Conservation (phyloP, 2,888 invertebrate genomes). For the Exocentrus adspersus region DNA sequence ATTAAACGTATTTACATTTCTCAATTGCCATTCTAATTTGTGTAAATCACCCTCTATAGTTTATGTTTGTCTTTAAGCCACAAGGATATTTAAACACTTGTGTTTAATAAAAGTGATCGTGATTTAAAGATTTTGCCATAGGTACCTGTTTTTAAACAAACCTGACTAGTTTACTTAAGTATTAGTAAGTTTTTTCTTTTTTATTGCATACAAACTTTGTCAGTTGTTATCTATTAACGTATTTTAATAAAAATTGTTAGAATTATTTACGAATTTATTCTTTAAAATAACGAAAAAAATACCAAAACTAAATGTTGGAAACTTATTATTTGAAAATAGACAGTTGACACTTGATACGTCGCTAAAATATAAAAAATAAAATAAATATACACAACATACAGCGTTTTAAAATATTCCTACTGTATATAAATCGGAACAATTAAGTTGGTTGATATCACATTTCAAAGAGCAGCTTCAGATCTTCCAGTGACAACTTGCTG, state of each 20-base stretch:
- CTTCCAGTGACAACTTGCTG: conserved; percentile 76
- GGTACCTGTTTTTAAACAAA: neutral
- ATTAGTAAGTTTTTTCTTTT: neutral
- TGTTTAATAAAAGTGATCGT: neutral
- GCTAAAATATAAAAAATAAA: too few species aligned
- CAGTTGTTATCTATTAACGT: conserved; percentile 27
- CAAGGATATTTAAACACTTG: conserved; percentile 22
- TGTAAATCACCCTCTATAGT: conserved; percentile 1
- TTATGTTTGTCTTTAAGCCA: conserved; percentile 6
- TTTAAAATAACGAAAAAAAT: neutral
- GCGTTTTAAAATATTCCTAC: neutral
- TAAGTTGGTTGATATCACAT: conserved; percentile 17
- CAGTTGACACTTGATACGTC: too few species aligned
- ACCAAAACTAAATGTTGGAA: neutral
- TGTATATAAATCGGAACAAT: neutral
- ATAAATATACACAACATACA: neutral
- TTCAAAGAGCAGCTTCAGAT: conserved; percentile 17
- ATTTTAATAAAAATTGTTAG: conserved; percentile 33
- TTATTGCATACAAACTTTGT: conserved; percentile 17
- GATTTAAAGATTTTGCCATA: conserved; percentile 12
- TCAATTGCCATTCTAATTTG: neutral
- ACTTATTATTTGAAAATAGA: too few species aligned
- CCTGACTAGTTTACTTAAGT: conserved; percentile 11
- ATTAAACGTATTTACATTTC: too few species aligned
- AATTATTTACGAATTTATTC: conserved; percentile 4